Conservation (phyloP, 2,888 invertebrate genomes). For the Gonocerus acuteangulatus region DNA sequence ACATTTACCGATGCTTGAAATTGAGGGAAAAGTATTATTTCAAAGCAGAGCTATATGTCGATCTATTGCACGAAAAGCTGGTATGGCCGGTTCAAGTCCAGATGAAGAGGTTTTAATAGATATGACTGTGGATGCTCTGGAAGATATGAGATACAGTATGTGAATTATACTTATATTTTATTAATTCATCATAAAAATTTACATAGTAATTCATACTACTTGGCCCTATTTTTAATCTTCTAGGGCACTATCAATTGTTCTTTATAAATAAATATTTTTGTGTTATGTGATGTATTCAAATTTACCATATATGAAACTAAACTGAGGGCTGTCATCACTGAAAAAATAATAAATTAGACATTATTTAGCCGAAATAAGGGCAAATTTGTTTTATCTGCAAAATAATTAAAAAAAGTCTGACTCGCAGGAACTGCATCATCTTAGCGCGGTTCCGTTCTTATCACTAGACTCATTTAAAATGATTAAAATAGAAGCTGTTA, state of each 20-base stretch:
- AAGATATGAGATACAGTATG: slow-evolving; percentile 11
- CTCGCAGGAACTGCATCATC: too few relatives aligned
- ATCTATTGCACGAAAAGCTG: not conserved
- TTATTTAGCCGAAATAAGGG: too few relatives aligned
- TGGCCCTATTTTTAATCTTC: not conserved
- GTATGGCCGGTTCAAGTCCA: not conserved
- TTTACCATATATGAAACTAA: too few relatives aligned
- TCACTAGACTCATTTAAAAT: too few relatives aligned
- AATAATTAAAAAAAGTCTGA: too few relatives aligned
- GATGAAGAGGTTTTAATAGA: not conserved
- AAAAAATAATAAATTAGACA: too few relatives aligned
- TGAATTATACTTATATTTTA: not conserved
- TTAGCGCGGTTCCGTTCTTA: too few relatives aligned
- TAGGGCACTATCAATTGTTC: not conserved
- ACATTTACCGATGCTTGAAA: slow-evolving; percentile 3
- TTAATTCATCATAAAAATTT: not conserved
- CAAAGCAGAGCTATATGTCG: slow-evolving; percentile 5
- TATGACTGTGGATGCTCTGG: not conserved
- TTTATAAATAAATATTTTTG: not conserved
- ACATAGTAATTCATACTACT: not conserved
- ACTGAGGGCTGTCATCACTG: too few relatives aligned
- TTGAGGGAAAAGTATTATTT: slow-evolving; percentile 6
- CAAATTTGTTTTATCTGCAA: too few relatives aligned
- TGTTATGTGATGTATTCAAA: too few relatives aligned
- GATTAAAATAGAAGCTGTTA: too few relatives aligned